Evolutionary conservation across 1,140 invertebrate genomes (phyloP).

Genomic region (Diabrotica virgifera): DNA sequence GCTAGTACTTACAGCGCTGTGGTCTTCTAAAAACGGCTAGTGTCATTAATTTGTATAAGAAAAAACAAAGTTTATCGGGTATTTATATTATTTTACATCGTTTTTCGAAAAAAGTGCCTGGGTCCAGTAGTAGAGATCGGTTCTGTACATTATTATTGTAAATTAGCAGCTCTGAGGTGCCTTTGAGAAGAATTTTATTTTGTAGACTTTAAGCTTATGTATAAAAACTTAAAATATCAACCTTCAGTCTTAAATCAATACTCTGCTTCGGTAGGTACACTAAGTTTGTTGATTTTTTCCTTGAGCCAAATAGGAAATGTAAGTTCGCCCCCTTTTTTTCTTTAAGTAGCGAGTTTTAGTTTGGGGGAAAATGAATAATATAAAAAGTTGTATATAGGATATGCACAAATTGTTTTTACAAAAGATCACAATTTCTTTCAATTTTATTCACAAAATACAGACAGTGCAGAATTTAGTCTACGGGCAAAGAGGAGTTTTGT

Average conservation of each 20-base stretch:
- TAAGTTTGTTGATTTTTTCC: constrained; percentile 23
- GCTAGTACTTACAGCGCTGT: background rate
- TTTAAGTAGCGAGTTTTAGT: too few relatives aligned
- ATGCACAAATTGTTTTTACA: too few relatives aligned
- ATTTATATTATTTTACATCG: constrained; percentile 14
- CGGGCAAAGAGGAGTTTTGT: too few relatives aligned
- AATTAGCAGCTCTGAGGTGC: constrained; percentile 30
- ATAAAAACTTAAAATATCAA: constrained; percentile 11
- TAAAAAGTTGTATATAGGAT: too few relatives aligned
- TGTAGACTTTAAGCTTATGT: constrained; percentile 15
- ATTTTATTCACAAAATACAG: too few relatives aligned
- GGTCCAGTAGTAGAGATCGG: background rate
- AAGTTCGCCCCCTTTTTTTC: constrained; percentile 6
- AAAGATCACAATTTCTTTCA: too few relatives aligned
- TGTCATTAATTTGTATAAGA: background rate
- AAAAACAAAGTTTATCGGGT: constrained; percentile 10
- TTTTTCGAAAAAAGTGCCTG: constrained; percentile 18
- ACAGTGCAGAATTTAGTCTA: too few relatives aligned
- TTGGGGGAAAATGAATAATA: too few relatives aligned
- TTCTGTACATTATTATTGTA: constrained; percentile 26
- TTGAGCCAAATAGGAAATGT: constrained; percentile 19
- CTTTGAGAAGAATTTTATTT: constrained; percentile 24
- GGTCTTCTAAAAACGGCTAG: background rate
- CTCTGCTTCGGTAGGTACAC: constrained; percentile 25
- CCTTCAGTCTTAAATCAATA: constrained; percentile 22